phyloP scores from a whole-genome alignment of 2,888 invertebrate species.

The Lasioglossum morio region DNA sequence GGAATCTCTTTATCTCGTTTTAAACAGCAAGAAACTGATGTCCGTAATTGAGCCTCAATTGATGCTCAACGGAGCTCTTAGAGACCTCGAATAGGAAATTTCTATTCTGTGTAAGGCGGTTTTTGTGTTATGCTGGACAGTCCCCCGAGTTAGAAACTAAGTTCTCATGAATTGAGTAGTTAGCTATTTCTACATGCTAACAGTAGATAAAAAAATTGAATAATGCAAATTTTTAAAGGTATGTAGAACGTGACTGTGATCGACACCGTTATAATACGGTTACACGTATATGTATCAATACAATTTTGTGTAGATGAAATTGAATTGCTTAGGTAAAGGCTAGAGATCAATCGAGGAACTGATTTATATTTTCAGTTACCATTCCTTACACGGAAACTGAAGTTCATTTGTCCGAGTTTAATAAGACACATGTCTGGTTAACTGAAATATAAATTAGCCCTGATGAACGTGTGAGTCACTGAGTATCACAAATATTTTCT shows the following conservation, averaged over 20 bases:
- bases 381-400: constrained; percentile 3
- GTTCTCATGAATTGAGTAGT: background rate
- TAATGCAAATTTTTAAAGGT: background rate
- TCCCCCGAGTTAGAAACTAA: background rate
- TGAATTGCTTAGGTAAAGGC: constrained; percentile 60
- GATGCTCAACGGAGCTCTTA: too few relatives aligned
- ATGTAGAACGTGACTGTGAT: constrained; percentile 53
- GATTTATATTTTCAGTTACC: constrained; percentile 60
- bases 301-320: constrained; percentile 43
- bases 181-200: background rate
- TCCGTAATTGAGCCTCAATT: too few relatives aligned
- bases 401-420: background rate
- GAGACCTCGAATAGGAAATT: too few relatives aligned
- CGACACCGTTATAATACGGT: constrained; percentile 26
- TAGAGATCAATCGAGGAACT: constrained; percentile 49
- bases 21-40: too few relatives aligned
- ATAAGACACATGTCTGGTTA: constrained; percentile 16
- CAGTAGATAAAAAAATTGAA: background rate
- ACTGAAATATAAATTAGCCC: constrained; percentile 57
- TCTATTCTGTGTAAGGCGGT: background rate
- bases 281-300: constrained; percentile 34
- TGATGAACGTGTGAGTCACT: constrained; percentile 59
- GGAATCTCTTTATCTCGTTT: too few relatives aligned
- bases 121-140: background rate
- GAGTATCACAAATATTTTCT: constrained; percentile 65